Base-by-base conservation (phyloP, 2,888 invertebrate species). In the Brachylomia viminalis region DNA sequence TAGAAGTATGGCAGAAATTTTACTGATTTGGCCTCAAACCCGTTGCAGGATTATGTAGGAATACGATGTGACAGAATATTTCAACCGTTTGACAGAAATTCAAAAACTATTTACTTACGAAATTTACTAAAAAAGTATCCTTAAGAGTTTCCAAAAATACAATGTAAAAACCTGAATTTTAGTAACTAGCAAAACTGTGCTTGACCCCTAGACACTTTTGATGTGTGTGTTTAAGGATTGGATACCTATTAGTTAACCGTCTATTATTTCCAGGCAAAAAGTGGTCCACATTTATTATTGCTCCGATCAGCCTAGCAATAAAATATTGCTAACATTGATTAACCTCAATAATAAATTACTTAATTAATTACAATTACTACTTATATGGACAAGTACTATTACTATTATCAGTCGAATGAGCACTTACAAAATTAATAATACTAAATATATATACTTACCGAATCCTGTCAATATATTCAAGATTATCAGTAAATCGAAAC, bases 401-500 rank as follows among this genome's bases (percentile, higher is more conserved):
- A 64, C 64, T 78, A 86, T 85, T 83, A 79, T 59, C 49, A 68
- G 73, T 62, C 76, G 71, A 70, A 86, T 78, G 65, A 74, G 54
- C 49, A 75, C 62, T 72, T 72, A 64, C 27, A 66, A 80, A 84
- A 87, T 86, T 74, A 70, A 66, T 52, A 80, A 77, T 72, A 73
- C 75, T 80, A 79, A 84, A 89, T 79, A 72, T 61, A 49, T 10
- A 0, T 1, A 42, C 42, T 42, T 42, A 4, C 77, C 80, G 69
- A 89, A 89, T 88, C 80, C 75, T 86, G 77, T 79, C 86, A 86
- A 91, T 93, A 77, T 85, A 85, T 89, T 79, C 83, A 84, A 83
- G 84, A 90, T 89, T 89, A 84, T 84, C 76, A 89, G 90, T 90
- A 91, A 92, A 92, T 92, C 86, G 85, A 85, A 85, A 75, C 79